Evolutionary conservation across 1,140 invertebrate genomes (phyloP), one percentile per base, ranked within the genome.

Genomic region (Neelides sp.): DNA sequence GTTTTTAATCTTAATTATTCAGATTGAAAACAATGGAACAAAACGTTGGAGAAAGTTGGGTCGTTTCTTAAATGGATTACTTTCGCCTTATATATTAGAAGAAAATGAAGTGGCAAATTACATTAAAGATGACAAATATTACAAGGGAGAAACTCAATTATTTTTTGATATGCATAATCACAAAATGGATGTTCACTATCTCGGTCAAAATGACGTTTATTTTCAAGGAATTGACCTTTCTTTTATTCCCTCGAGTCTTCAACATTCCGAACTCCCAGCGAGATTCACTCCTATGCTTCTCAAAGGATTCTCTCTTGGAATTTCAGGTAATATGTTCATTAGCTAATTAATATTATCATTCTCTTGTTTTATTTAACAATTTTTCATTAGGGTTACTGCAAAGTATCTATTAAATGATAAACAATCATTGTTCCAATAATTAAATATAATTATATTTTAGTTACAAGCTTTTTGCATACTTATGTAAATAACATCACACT

Each of bases 221-320:
- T 54, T 42, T 32, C 58, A 57, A 35, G 49, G 41, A n/a, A 37
- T 60, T n/a, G 58, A 60, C 24, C 34, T 57, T 8, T 41, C 23
- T 17, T 17, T 57, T 15, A 26, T 60, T 15, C 55, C 58, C 3
- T 10, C 42, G 2, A 8, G n/a, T 17, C 10, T 57, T 1, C 30
- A 8, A 22, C 52, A 45, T 17, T 3, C 35, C n/a, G 54, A 54
- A 2, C n/a, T 40, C 10, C 43, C 49, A 17, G 43, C 35, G 19
- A 43, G 59, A 45, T 35, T 57, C 26, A 50, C 59, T 28, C 49
- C 49, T 2, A 24, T 50, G 4, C 13, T 49, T 1, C 2, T 26
- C 1, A 23, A 50, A 3, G 50, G 49, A 35, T 36, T 48, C 17
- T 19, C 42, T 22, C 4, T 32, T 12, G 56, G 56, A 15, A 7